phyloP scores from a whole-genome alignment of 2,888 invertebrate genomes.

The Drosophila nr. fundita region DNA sequence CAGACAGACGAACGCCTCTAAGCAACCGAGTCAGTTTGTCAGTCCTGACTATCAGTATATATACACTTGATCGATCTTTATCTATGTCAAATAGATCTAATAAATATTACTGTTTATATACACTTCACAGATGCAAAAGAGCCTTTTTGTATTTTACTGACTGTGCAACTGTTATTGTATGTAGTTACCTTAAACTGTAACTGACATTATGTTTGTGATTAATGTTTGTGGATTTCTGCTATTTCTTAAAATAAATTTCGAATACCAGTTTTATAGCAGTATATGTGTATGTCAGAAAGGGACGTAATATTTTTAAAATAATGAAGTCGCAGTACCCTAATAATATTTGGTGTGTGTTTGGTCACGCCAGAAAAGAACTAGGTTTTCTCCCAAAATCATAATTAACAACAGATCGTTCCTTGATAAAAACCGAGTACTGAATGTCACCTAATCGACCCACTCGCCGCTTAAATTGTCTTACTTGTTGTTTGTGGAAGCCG shows the following conservation, averaged over 20 bases:
- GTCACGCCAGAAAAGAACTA: background rate
- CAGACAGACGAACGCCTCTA: background rate
- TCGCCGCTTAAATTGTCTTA: background rate
- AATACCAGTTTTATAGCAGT: background rate
- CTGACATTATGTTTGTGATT: background rate
- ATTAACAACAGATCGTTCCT: background rate
- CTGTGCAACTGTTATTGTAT: background rate
- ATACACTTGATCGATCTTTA: background rate
- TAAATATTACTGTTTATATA: background rate
- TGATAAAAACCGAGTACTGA: background rate
- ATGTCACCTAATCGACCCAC: conserved; percentile 1
- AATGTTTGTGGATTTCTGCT: background rate
- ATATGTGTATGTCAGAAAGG: background rate
- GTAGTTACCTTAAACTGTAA: background rate
- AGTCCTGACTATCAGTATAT: background rate
- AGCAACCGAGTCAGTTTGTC: too few species aligned
- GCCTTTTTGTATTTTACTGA: background rate
- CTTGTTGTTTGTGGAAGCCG: conserved; percentile 10
- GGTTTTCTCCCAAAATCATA: background rate
- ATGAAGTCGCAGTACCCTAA: background rate
- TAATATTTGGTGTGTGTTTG: background rate
- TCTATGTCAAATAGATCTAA: background rate
- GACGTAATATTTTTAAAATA: background rate
- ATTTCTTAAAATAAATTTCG: too few species aligned
- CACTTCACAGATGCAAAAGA: background rate